Evolutionary conservation across 2,797 vertebrate species (phyloP).

Genomic region (Hirundo rustica): DNA sequence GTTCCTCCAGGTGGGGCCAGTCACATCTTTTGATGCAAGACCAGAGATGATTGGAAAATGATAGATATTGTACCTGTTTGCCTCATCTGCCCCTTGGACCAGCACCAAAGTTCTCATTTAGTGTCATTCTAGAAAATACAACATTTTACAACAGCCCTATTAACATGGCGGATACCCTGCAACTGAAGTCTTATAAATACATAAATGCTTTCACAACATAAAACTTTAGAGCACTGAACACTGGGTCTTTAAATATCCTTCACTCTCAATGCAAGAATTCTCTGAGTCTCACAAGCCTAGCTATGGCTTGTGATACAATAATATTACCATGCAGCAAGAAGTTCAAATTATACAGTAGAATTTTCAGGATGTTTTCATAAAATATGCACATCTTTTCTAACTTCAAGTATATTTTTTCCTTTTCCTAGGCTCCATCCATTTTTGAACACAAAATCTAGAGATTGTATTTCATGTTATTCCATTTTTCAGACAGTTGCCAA

Average conservation of each 20-base stretch:
- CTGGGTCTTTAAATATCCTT: neutral
- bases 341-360: neutral
- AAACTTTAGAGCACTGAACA: neutral
- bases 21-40: constrained; percentile 2
- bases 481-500: neutral
- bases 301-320: neutral
- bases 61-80: neutral
- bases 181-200: neutral
- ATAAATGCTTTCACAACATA: constrained; percentile 31
- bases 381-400: neutral
- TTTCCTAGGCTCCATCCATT: neutral
- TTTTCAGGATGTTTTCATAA: neutral
- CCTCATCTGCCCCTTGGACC: neutral
- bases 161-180: neutral
- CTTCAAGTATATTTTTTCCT: neutral
- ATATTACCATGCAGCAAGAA: neutral
- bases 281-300: neutral
- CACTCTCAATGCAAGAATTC: neutral
- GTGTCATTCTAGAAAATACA: neutral
- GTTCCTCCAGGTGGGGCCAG: neutral
- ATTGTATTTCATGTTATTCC: neutral
- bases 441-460: neutral
- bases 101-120: constrained; percentile 12
- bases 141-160: neutral
- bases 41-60: neutral